Conservation (phyloP, 2,797 vertebrate genomes). For the Megaceryle alcyon region DNA sequence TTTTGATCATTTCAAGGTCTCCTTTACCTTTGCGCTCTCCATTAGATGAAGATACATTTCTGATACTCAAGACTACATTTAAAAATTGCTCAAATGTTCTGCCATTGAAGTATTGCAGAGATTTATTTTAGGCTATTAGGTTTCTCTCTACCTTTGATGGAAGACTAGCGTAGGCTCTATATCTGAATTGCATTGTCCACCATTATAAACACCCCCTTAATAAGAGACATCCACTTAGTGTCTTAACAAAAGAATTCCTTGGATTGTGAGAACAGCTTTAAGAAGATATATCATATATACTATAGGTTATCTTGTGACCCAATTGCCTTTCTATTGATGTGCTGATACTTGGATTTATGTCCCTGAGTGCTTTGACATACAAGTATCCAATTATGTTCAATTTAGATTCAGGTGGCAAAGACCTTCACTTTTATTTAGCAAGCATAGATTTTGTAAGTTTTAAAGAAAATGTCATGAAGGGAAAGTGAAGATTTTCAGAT, state of each 20-base stretch:
- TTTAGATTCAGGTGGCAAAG: slow-evolving; percentile 71
- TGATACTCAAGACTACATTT: slow-evolving; percentile 13
- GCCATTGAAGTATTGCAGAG: slow-evolving; percentile 9
- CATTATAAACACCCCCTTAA: slow-evolving; percentile 73
- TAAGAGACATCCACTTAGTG: slow-evolving; percentile 61
- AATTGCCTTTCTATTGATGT: slow-evolving; percentile 75
- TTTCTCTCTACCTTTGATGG: slow-evolving; percentile 61
- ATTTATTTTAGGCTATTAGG: slow-evolving; percentile 65
- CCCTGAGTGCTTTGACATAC: slow-evolving; percentile 70
- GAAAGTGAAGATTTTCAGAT: slow-evolving; percentile 55
- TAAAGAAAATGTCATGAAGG: slow-evolving; percentile 71
- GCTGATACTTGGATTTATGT: slow-evolving; percentile 66
- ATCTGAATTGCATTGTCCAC: slow-evolving; percentile 52
- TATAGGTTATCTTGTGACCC: slow-evolving; percentile 74
- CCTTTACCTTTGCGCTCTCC: slow-evolving; percentile 17
- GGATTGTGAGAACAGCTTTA: slow-evolving; percentile 68
- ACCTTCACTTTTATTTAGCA: slow-evolving; percentile 71
- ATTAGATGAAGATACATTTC: slow-evolving; percentile 23
- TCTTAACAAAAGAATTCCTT: slow-evolving; percentile 71
- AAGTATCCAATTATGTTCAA: slow-evolving; percentile 77
- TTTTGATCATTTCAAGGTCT: slow-evolving; percentile 30
- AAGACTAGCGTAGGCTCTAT: slow-evolving; percentile 38
- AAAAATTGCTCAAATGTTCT: slow-evolving; percentile 49
- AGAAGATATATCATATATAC: slow-evolving; percentile 54
- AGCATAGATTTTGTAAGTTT: slow-evolving; percentile 62